Evolutionary conservation across 2,888 invertebrate genomes (phyloP), one percentile per base, ranked within the genome.

Genomic region (Arctia plantaginis): DNA sequence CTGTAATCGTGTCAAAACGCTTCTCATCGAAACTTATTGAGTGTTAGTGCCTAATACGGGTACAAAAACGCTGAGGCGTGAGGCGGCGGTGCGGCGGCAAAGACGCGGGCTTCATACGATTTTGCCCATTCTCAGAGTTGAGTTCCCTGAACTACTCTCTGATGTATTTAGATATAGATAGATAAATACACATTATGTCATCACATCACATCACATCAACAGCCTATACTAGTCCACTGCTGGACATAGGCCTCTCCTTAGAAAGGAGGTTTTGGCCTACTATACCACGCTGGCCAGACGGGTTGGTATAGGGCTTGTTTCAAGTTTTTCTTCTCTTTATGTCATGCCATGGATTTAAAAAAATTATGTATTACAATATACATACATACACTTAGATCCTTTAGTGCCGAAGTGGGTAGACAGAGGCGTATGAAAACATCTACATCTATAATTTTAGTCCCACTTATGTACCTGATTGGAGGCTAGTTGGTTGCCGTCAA

Each of bases 11-110:
- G 87, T 76, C 81, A 76, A 74, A 79, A 62, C 78, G 77, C 72
- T 69, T 13, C 86, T 91, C 90, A 91, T 93, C 85, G 90, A 93
- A 93, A 89, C 89, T 92, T 91, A 75, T 76, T 62, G 30, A 30
- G 71, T 33, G 30, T 65, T 35, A 35, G 65, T n/a, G 1, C 65
- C 23, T 33, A 20, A 30, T 4, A 80, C 73, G 66, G 77, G 72
- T 64, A 66, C 85, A 92, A 93, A 92, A 93, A 92, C 90, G 87
- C 89, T 89, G 88, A 91, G 69, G 71, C 8, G 75, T 81, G 81
- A 82, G 80, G 86, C 85, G 76, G 35, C 41, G 41, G 12, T 13
- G 12, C 15, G 59, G 59, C 59, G 27, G 15, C 15, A 59, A 4
- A 30, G 39, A 27, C 70, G 65, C 77, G 39, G 62, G 62, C 73